phyloP scores from a whole-genome alignment of 2,888 invertebrate species.

The Leptinotarsa tumamoca region DNA sequence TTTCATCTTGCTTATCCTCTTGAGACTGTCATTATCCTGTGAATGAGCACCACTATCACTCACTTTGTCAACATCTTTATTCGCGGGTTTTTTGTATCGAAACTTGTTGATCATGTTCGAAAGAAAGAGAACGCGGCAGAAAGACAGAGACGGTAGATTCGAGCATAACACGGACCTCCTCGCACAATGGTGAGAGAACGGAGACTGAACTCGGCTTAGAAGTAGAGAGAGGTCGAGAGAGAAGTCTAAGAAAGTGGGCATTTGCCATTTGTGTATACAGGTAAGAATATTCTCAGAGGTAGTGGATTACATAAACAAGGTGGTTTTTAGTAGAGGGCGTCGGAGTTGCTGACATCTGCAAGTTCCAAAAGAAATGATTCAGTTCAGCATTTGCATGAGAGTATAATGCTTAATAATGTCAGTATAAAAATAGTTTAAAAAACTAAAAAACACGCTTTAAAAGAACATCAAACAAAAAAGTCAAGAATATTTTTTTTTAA shows the following conservation, averaged over 20 bases:
- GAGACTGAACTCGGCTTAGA: constrained; percentile 52
- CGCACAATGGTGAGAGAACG: constrained; percentile 49
- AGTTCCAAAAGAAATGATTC: not conserved
- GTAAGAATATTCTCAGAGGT: constrained; percentile 33
- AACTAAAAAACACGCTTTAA: not conserved
- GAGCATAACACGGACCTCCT: constrained; percentile 49
- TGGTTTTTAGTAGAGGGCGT: constrained; percentile 23
- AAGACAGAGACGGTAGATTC: constrained; percentile 33
- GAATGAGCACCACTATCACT: constrained; percentile 25
- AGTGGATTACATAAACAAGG: constrained; percentile 34
- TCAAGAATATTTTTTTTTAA: no score
- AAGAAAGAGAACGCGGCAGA: constrained; percentile 22
- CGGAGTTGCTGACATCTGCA: constrained; percentile 17
- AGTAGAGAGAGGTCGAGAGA: constrained; percentile 28
- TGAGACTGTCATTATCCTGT: constrained; percentile 35
- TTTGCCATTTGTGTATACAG: constrained; percentile 28
- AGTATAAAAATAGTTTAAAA: not conserved
- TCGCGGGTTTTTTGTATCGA: constrained; percentile 62
- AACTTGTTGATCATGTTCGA: constrained; percentile 63
- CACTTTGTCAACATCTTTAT: constrained; percentile 45
- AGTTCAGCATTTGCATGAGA: not conserved
- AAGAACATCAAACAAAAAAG: no score
- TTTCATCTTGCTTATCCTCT: constrained; percentile 29
- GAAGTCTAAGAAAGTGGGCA: constrained; percentile 26
- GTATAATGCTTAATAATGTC: not conserved